Conservation (phyloP, 2,797 vertebrate species). For the Leuciscus waleckii region DNA sequence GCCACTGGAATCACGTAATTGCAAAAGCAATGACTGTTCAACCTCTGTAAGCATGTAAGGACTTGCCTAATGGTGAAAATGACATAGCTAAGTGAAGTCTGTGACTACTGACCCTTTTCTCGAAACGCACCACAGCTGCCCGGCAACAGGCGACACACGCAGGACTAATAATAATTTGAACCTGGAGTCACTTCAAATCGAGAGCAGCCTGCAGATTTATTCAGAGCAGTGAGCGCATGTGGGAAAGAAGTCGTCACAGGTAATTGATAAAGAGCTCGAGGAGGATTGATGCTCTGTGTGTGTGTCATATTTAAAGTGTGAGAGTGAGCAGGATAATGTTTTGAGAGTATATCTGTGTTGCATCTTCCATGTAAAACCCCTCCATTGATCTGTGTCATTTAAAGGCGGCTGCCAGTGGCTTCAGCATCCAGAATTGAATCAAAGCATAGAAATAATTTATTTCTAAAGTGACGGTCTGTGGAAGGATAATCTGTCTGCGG, state of each 20-base stretch:
- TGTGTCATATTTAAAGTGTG: background rate
- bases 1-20: background rate
- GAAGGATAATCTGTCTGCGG: slow-evolving; percentile 38
- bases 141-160: background rate
- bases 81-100: background rate
- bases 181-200: background rate
- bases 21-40: background rate
- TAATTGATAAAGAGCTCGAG: slow-evolving; percentile 25
- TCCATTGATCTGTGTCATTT: slow-evolving; percentile 56
- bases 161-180: slow-evolving; percentile 20
- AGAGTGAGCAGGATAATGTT: slow-evolving; percentile 1
- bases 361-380: slow-evolving; percentile 43
- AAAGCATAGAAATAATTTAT: slow-evolving; percentile 31
- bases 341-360: slow-evolving; percentile 24
- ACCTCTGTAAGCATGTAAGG: background rate
- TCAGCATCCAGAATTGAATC: slow-evolving; percentile 7
- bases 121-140: background rate
- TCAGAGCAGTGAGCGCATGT: background rate
- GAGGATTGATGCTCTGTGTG: slow-evolving; percentile 13
- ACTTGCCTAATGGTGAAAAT: background rate
- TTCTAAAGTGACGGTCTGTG: slow-evolving; percentile 45
- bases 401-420: slow-evolving; percentile 40
- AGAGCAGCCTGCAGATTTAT: slow-evolving; percentile 13
- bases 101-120: background rate
- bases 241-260: slow-evolving; percentile 11